Conservation (phyloP, 2,113 vertebrate species). For the Garra rufa region DNA sequence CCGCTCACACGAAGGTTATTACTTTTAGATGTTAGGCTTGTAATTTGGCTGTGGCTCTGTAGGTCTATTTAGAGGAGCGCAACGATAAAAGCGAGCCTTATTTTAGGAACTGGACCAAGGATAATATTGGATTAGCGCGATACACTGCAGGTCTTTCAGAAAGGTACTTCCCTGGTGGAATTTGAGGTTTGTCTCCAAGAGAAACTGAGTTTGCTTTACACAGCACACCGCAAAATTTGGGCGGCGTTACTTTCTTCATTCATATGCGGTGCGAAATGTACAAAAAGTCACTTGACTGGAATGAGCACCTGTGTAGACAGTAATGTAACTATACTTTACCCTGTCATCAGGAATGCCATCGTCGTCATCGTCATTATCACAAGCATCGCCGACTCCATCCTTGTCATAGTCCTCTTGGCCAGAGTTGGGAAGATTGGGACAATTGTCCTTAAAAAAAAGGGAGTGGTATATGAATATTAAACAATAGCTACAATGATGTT, state of each 20-base stretch:
- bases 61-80: slow-evolving; percentile 55
- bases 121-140: slow-evolving; percentile 65
- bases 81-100: slow-evolving; percentile 63
- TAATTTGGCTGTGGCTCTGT: slow-evolving; percentile 54
- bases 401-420: slow-evolving; percentile 99
- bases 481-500: neutral
- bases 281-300: slow-evolving; percentile 13
- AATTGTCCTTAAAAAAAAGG: slow-evolving; percentile 86
- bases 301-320: neutral
- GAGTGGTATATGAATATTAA: neutral
- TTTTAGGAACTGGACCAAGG: slow-evolving; percentile 63
- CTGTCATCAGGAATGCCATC: slow-evolving; percentile 92
- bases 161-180: slow-evolving; percentile 64
- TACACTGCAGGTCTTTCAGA: slow-evolving; percentile 66
- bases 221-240: slow-evolving; percentile 14
- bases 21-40: slow-evolving; percentile 56
- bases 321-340: slow-evolving; percentile 69
- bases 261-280: neutral
- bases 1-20: slow-evolving; percentile 25
- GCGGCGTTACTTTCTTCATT: slow-evolving; percentile 11
- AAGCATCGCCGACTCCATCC: slow-evolving; percentile 94
- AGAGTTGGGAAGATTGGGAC: slow-evolving; percentile 97
- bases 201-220: slow-evolving; percentile 68
- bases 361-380: slow-evolving; percentile 93
- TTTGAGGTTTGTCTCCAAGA: slow-evolving; percentile 68